These are phyloP conservation scores for Parochlus steinenii DNA, from an alignment of 2,888 invertebrate genomes.

Conservation along the genomic window DNA sequence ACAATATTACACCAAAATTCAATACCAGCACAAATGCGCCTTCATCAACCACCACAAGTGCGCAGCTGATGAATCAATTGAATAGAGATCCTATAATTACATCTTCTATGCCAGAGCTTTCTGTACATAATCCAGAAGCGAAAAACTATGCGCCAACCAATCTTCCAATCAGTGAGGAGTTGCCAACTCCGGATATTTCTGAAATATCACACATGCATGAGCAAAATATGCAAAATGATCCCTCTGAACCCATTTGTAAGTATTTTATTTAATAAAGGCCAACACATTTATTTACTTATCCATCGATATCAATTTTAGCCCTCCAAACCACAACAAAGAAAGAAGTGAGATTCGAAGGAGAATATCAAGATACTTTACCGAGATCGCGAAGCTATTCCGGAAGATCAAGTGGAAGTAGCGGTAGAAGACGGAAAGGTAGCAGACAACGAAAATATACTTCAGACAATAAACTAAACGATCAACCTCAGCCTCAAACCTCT, in stretches of 20 bases:
- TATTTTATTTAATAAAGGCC: background rate
- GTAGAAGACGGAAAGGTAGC: conserved; percentile 10
- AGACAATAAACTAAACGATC: conserved; percentile 1
- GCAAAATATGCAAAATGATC: conserved; percentile 1
- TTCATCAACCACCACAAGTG: conserved; percentile 15
- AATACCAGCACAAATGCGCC: conserved; percentile 20
- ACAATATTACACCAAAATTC: conserved; percentile 35
- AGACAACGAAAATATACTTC: conserved; percentile 6
- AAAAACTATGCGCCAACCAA: conserved; percentile 16
- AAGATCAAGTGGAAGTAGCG: conserved; percentile 17
- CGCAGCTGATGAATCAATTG: conserved; percentile 15
- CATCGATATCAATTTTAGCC: too few relatives aligned
- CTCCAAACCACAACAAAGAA: conserved; percentile 20
- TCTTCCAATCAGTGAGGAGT: conserved; percentile 14
- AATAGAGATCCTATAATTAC: conserved; percentile 28
- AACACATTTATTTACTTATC: background rate
- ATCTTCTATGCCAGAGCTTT: conserved; percentile 46
- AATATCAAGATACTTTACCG: conserved; percentile 30
- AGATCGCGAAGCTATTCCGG: conserved; percentile 38
- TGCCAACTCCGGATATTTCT: conserved; percentile 9
- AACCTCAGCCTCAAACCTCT: conserved; percentile 16
- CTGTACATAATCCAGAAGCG: conserved; percentile 22
- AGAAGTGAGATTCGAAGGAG: conserved; percentile 30
- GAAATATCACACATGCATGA: background rate
- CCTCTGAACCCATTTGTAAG: conserved; percentile 8